Evolutionary conservation across 2,113 vertebrate genomes (phyloP).

Genomic region (Python bivittatus): DNA sequence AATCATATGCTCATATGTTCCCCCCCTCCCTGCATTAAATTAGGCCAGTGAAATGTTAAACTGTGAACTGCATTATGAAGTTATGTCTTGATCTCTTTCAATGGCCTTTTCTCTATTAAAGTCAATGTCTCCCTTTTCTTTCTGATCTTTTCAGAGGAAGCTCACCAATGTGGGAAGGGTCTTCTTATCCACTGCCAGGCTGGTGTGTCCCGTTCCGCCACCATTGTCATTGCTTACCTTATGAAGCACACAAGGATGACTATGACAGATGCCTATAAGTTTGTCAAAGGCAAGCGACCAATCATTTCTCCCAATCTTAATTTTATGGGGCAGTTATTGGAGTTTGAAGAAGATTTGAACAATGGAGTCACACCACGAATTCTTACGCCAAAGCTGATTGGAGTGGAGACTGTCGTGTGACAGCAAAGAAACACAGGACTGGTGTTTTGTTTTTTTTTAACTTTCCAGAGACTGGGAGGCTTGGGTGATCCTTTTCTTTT

Average conservation of each 20-base stretch:
- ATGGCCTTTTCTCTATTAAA: background rate
- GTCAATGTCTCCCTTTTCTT: constrained; percentile 5
- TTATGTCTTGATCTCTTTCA: background rate
- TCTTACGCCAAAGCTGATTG: constrained; percentile 93
- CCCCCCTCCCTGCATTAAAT: too few species aligned
- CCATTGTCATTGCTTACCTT: constrained; percentile 96
- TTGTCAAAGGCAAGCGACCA: constrained; percentile 95
- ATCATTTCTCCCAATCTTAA: constrained; percentile 99
- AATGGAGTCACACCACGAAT: constrained; percentile 94
- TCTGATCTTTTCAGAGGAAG: constrained; percentile 84
- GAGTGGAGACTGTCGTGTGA: constrained; percentile 93
- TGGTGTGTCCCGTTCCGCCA: constrained; percentile 95
- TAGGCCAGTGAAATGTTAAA: background rate
- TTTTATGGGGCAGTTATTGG: constrained; percentile 99
- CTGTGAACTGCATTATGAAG: background rate
- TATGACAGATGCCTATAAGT: constrained; percentile 99
- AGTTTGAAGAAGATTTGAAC: constrained; percentile 98
- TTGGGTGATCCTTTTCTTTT: constrained; percentile 46
- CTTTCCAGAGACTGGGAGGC: constrained; percentile 21
- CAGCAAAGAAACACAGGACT: accelerated
- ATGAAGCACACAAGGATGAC: constrained; percentile 99
- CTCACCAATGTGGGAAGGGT: constrained; percentile 91
- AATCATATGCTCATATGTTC: too few species aligned
- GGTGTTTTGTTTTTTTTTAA: constrained; percentile 34
- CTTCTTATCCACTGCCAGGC: constrained; percentile 99